Percentiles rank a stretch among this genome's conserved stretches.
Evolutionary conservation across 2,888 invertebrate genomes (phyloP).

Genomic region (Limnephilus marmoratus): DNA sequence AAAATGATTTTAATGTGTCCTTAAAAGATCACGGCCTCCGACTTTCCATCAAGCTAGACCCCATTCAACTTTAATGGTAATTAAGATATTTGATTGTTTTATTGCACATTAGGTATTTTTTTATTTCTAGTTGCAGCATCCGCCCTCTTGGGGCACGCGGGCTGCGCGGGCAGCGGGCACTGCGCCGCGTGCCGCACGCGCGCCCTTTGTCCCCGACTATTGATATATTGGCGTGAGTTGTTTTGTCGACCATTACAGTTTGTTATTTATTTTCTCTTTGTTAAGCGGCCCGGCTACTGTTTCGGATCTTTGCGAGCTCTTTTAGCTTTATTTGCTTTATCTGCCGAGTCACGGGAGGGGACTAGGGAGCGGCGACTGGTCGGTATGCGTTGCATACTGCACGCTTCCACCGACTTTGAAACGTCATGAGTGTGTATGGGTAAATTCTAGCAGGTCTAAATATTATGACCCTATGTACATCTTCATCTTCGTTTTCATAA

Average conservation of each 20-base stretch:
- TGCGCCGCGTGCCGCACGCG: conserved; percentile 58
- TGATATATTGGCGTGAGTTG: conserved; percentile 65
- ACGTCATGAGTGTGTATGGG: neutral
- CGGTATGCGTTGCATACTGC: neutral
- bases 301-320: conserved; percentile 45
- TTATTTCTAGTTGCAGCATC: conserved; percentile 4
- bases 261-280: conserved; percentile 66
- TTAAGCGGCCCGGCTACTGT: conserved; percentile 61
- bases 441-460: neutral
- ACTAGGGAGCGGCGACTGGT: conserved; percentile 24
- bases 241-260: conserved; percentile 64
- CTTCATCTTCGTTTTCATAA: too few species aligned
- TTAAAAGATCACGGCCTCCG: neutral
- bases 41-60: neutral
- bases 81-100: conserved; percentile 44
- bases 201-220: conserved; percentile 56
- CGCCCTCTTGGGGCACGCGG: neutral
- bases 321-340: conserved; percentile 57
- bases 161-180: conserved; percentile 52
- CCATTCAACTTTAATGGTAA: neutral
- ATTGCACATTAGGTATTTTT: conserved; percentile 9
- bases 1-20: too few species aligned
- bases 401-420: conserved; percentile 3
- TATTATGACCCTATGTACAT: neutral
- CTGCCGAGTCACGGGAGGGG: conserved; percentile 63